Evolutionary conservation across 2,113 vertebrate species (phyloP), one percentile per base, ranked within the genome.

Genomic region (Carassius carassius): DNA sequence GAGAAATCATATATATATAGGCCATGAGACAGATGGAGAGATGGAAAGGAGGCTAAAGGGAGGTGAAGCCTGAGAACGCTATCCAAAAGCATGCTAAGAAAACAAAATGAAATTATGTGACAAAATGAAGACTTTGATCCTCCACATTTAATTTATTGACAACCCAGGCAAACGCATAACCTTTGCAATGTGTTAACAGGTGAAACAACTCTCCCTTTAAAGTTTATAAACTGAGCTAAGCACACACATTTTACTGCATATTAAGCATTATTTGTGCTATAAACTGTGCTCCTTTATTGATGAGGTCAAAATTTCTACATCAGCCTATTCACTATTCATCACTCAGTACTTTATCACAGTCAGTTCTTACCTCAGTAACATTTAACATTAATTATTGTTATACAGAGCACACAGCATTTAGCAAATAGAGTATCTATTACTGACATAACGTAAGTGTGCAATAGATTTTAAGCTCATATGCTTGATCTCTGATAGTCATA

Each of bases 1-100:
- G 87, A 86, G 89, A 87, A 84, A 87, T 89, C 85, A 86, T 86
- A 84, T 58, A 86, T 84, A 87, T 87, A 65, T 87, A 87, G 88
- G 88, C 80, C 84, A 90, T 72, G 86, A 82, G 86, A 87, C 86
- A 90, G 86, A 88, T 87, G 86, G 84, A 87, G 81, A n/a, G 49
- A 84, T 76, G 32, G 78, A 73, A 78, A 72, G 14, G 67, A 51
- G 44, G 76, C n/a, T 73, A 49, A 82, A 77, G 13, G 41, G 67
- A 69, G 54, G 82, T 37, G 49, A 67, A 54, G 47, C 67, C 23
- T 35, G 54, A 37, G 35, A 44, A 75, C 5, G 25, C 41, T 54
- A 65, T 29, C 19, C 72, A 63, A 78, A 65, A 44, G 77, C 81
- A 69, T 44, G 76, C 70, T 60, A 72, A 23, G 70, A 73, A 77